phyloP scores from a whole-genome alignment of 2,888 invertebrate genomes.

The Galerucella nymphaeae region DNA sequence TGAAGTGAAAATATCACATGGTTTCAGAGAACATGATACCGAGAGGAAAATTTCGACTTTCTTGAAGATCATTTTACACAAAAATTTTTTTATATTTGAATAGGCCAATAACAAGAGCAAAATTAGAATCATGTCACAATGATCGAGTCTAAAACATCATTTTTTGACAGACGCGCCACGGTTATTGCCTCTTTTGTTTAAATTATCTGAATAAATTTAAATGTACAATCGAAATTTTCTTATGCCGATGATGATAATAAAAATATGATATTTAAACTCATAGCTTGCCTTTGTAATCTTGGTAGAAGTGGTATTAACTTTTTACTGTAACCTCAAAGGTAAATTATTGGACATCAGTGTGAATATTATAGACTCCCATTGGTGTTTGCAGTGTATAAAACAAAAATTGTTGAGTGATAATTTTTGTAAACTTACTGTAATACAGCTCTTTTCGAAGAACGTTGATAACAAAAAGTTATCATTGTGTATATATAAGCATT shows the following conservation, averaged over 20 bases:
- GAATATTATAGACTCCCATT: conserved; percentile 32
- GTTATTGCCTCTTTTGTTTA: too few relatives aligned
- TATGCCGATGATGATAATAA: conserved; percentile 57
- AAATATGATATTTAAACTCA: conserved; percentile 51
- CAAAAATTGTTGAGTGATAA: conserved; percentile 43
- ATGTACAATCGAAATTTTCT: background rate
- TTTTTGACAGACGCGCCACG: too few relatives aligned
- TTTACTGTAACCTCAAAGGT: conserved; percentile 61
- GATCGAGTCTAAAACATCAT: too few relatives aligned
- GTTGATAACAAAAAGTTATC: background rate
- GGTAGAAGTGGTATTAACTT: conserved; percentile 58
- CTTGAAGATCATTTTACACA: too few relatives aligned
- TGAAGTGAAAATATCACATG: too few relatives aligned
- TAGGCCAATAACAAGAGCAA: too few relatives aligned
- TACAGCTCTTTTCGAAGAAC: conserved; percentile 3
- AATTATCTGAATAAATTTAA: too few relatives aligned
- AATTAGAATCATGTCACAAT: too few relatives aligned
- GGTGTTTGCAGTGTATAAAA: conserved; percentile 36
- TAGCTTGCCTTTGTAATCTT: conserved; percentile 62
- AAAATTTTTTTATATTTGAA: too few relatives aligned
- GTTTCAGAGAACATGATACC: too few relatives aligned
- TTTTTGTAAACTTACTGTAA: conserved; percentile 42
- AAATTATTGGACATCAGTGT: conserved; percentile 43
- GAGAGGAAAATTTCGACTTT: too few relatives aligned
- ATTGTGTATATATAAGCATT: conserved; percentile 8